phyloP scores from a whole-genome alignment of 2,888 invertebrate species.

The Chouioia cunea region DNA sequence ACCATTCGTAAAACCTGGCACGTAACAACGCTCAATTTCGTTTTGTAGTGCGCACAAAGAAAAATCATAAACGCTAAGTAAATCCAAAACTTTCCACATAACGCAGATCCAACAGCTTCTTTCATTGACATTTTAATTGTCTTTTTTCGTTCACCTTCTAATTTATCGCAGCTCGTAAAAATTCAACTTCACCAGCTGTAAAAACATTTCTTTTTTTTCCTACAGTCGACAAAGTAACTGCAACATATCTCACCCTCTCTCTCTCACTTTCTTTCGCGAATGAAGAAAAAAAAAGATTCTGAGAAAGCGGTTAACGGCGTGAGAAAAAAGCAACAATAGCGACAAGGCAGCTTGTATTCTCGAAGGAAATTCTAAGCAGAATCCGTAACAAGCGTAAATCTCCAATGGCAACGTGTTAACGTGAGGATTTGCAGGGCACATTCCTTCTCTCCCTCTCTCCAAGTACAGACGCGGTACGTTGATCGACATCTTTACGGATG shows the following conservation, averaged over 20 bases:
- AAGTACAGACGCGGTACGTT: no score
- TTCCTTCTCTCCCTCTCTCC: not conserved
- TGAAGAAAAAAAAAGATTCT: not conserved
- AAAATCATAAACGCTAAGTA: conserved; percentile 1
- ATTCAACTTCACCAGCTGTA: no score
- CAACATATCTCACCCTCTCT: no score
- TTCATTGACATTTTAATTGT: no score
- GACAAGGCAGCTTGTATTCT: not conserved
- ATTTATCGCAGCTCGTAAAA: no score
- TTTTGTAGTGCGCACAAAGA: not conserved
- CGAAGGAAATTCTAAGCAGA: conserved; percentile 33
- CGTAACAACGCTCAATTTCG: conserved; percentile 18
- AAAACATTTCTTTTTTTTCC: no score
- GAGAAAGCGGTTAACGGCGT: not conserved
- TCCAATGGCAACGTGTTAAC: conserved; percentile 41
- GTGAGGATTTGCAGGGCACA: conserved; percentile 21
- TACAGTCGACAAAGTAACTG: no score
- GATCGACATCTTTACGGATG: no score
- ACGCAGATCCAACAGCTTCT: no score
- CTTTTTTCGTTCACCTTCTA: no score
- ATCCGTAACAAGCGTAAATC: conserved; percentile 38
- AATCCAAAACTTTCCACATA: conserved; percentile 2
- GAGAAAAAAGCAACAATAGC: not conserved
- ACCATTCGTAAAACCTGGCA: conserved; percentile 3
- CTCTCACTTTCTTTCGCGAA: no score